Evolutionary conservation across 2,888 invertebrate species (phyloP), one percentile per base, ranked within the genome.

Genomic region (Auanema freiburgensis): DNA sequence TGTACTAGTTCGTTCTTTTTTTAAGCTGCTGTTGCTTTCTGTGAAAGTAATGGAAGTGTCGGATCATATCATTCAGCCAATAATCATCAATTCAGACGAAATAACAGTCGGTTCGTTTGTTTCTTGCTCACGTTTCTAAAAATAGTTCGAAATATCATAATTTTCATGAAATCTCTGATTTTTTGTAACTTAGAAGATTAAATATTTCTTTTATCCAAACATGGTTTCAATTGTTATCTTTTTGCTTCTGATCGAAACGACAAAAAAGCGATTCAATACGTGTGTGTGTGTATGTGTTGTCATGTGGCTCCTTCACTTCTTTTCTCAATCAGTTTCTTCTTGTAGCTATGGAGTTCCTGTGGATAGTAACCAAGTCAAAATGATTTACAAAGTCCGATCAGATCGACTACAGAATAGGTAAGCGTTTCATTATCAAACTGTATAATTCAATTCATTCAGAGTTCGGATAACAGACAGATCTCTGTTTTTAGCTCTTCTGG

Each of bases 271-370:
- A 33, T 33, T 33, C 33, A 33, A 33, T 33, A 33, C 33, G 33
- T 33, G 33, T 33, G 33, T 33, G 33, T 33, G 33, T 33, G 33
- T 33, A 3, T 33, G 33, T 33, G 33, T 33, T 33, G 33, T 33
- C 8, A 33, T 33, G 33, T 33, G 33, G 33, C 33, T 33, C 8
- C 8, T 33, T 33, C 33, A 33, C 33, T 33, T 33, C 33, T 3
- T 33, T 8, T 33, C 33, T 33, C 33, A 33, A 5, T 5, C 46
- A 3, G 18, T 10, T 51, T n/a, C 44, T 5, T 14, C 11, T 62
- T 74, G 16, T 63, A 79, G 81, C 46, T 82, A 82, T 65, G 81
- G 81, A 44, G 78, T 79, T 11, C 81, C 81, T 4, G 72, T 81
- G 24, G 80, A 82, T 61, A 74, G 72, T 16, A 73, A 68, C n/a